Evolutionary conservation across 2,888 invertebrate genomes (phyloP).

Genomic region (Cloeon dipterum): DNA sequence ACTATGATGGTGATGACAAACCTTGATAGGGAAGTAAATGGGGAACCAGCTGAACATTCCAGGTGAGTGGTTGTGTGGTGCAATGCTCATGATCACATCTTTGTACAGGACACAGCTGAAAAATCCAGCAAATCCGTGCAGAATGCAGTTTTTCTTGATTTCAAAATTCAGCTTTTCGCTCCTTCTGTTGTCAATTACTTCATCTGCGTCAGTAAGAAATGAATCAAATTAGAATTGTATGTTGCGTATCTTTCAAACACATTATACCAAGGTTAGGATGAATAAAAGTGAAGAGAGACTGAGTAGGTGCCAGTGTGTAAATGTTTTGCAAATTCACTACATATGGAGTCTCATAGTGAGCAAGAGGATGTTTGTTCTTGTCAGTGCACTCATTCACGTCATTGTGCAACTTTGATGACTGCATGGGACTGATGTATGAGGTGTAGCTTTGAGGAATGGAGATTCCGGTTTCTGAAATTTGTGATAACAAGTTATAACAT

Average conservation of each 20-base stretch:
- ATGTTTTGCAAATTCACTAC: constrained; percentile 80
- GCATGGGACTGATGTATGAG: constrained; percentile 81
- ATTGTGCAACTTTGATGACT: constrained; percentile 66
- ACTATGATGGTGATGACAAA: constrained; percentile 16
- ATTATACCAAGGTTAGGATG: constrained; percentile 59
- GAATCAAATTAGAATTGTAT: not conserved
- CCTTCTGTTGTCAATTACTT: constrained; percentile 20
- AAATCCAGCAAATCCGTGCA: constrained; percentile 92
- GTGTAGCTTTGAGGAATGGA: constrained; percentile 79
- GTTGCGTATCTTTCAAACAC: not conserved
- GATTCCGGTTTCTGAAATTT: constrained; percentile 52
- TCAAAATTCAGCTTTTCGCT: no score
- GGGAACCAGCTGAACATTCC: constrained; percentile 99
- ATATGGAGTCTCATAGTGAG: constrained; percentile 60
- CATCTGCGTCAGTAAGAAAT: constrained; percentile 14
- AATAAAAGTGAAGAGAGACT: constrained; percentile 61
- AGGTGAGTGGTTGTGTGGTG: constrained; percentile 65
- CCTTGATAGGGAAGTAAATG: constrained; percentile 74
- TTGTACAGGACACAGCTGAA: constrained; percentile 77
- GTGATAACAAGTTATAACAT: not conserved
- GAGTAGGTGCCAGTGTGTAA: constrained; percentile 47
- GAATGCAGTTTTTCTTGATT: constrained; percentile 46
- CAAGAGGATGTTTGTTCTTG: constrained; percentile 25
- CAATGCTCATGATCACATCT: constrained; percentile 67
- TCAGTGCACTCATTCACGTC: constrained; percentile 30